Evolutionary conservation across 2,888 invertebrate genomes (phyloP), one percentile per base, ranked within the genome.

Genomic region (Drosophila mimica): DNA sequence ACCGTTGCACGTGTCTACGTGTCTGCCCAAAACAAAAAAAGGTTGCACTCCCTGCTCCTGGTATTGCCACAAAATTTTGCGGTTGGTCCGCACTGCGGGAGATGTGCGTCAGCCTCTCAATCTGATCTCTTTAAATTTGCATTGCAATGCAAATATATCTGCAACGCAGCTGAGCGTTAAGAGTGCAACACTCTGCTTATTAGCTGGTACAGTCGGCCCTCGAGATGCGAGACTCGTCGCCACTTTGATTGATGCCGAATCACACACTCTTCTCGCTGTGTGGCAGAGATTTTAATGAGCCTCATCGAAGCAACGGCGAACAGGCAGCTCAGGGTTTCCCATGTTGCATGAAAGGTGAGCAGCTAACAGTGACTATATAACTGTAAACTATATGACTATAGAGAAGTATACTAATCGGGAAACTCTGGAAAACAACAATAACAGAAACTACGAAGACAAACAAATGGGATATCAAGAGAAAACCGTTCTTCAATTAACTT

Each of bases 21-120:
- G 57, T 57, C 57, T 43, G 30, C 15, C 43, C 36, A 48, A 54
- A 49, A 56, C 34, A 17, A 9, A 33, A 33, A 34, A 15, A 28
- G 57, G 67, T 58, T 66, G 36, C 57, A 51, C 17, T 46, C 48
- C 36, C 56, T 31, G 48, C 54, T 34, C 9, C 20, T 28, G 62
- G 20, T 53, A 0, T 31, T 56, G 30, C n/a, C 51, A 56, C 28
- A 69, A 52, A 65, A 65, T 68, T 65, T 79, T 80, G 79, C 57
- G 79, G 82, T 74, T 81, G 60, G 60, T 34, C 54, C 46, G 62
- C 81, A 67, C 81, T 38, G 79, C 77, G 78, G 80, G 82, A 80
- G 78, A 74, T 68, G 70, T 68, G 80, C 72, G 71, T 80, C 78
- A 68, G 67, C 51, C 56, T 75, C 61, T 11, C 36, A 60, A 57